Evolutionary conservation across 2,113 vertebrate genomes (phyloP).

Genomic region (Tachysurus vachellii): DNA sequence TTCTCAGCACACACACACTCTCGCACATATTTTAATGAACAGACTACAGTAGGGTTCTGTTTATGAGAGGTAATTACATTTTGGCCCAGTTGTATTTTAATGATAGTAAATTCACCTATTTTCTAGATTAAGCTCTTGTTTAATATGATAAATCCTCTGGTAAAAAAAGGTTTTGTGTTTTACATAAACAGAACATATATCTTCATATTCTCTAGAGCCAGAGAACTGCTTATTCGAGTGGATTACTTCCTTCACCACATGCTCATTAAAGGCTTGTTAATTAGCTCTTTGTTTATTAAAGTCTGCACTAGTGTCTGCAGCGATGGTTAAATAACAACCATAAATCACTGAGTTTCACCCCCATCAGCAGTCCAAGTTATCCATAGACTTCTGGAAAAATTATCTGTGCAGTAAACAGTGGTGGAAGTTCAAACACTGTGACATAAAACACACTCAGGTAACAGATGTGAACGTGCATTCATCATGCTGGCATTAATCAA

Average conservation of each 20-base stretch:
- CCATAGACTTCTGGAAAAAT: neutral
- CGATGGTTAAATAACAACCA: neutral
- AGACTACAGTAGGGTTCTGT: neutral
- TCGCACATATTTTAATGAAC: neutral
- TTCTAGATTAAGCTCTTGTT: neutral
- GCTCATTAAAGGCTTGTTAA: slow-evolving; percentile 26
- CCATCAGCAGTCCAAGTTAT: neutral
- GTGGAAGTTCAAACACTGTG: neutral
- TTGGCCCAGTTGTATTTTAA: neutral
- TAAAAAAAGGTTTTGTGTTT: neutral
- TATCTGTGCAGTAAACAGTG: neutral
- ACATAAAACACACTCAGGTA: neutral
- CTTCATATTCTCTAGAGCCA: neutral
- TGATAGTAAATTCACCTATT: neutral
- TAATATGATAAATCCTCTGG: neutral
- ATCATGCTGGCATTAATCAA: slow-evolving; percentile 40
- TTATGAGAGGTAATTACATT: neutral
- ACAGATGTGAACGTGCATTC: slow-evolving; percentile 20
- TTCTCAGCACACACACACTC: slow-evolving; percentile 29
- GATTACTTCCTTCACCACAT: neutral
- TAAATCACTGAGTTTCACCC: neutral
- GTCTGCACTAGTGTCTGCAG: neutral
- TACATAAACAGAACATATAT: neutral
- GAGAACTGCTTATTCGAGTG: neutral
- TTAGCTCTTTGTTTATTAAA: neutral